Evolutionary conservation across 2,797 vertebrate species (phyloP).

Genomic region (Bradypodion ventrale): DNA sequence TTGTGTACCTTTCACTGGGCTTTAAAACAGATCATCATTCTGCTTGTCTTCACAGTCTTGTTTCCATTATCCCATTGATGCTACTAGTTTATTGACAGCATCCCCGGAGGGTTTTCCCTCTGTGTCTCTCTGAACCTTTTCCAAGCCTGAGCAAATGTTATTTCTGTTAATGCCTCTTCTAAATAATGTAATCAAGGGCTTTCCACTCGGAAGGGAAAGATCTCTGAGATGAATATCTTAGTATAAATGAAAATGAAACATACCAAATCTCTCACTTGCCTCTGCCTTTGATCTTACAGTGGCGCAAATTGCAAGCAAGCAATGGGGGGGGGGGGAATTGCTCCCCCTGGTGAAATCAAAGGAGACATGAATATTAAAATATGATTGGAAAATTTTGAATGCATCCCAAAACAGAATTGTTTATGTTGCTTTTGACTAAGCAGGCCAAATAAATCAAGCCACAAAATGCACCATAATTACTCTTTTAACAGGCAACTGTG

Average conservation of each 20-base stretch:
- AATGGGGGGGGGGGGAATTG: constrained; percentile 3
- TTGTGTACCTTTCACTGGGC: not conserved
- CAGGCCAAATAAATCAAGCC: constrained; percentile 67
- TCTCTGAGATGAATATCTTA: constrained; percentile 21
- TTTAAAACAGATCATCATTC: not conserved
- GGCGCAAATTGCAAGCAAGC: constrained; percentile 33
- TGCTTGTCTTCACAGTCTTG: not conserved
- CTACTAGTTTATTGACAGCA: not conserved
- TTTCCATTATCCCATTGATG: not conserved
- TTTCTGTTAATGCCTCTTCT: constrained; percentile 22
- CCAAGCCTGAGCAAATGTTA: constrained; percentile 17
- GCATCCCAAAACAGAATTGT: constrained; percentile 54
- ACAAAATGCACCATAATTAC: constrained; percentile 58
- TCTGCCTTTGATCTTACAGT: constrained; percentile 8
- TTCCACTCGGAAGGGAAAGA: not conserved
- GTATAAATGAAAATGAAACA: constrained; percentile 30
- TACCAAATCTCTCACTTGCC: not conserved
- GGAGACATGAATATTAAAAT: constrained; percentile 63
- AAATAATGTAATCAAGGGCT: constrained; percentile 20
- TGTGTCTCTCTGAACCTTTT: not conserved
- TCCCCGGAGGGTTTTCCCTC: not conserved
- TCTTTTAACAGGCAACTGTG: constrained; percentile 58
- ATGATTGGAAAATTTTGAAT: constrained; percentile 60
- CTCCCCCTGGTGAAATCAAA: constrained; percentile 46
- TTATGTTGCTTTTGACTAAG: constrained; percentile 55